A percentile compares a stretch with the other conserved stretches of the same genome.
These are phyloP conservation scores for Hedya salicella DNA, from an alignment of 2,888 invertebrate genomes.

Conservation along the genomic window DNA sequence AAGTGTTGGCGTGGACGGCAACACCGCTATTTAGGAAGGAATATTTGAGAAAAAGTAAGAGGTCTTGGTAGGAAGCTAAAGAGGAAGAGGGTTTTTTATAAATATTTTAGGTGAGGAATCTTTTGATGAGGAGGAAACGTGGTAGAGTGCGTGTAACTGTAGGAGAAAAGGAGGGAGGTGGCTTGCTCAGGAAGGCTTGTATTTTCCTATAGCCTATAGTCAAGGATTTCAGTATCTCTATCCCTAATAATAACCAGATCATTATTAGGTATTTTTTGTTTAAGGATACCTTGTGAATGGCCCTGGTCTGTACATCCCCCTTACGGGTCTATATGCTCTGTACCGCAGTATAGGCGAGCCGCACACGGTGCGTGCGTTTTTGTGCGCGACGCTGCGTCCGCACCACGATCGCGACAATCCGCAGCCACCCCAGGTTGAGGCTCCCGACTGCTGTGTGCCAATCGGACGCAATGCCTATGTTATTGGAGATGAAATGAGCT, in stretches of 20 bases:
- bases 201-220: too few relatives aligned
- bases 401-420: slow-evolving; percentile 55
- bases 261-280: not conserved
- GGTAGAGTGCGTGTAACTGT: too few relatives aligned
- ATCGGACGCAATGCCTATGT: slow-evolving; percentile 68
- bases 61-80: too few relatives aligned
- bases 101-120: too few relatives aligned
- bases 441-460: slow-evolving; percentile 54
- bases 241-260: not conserved
- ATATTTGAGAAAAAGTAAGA: too few relatives aligned
- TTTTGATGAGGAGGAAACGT: too few relatives aligned
- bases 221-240: too few relatives aligned
- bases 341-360: slow-evolving; percentile 78
- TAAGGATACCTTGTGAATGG: slow-evolving; percentile 66
- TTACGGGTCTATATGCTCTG: slow-evolving; percentile 73
- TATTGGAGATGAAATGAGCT: slow-evolving; percentile 69
- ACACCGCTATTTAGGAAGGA: too few relatives aligned
- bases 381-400: slow-evolving; percentile 64
- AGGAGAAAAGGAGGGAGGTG: too few relatives aligned
- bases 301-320: slow-evolving; percentile 70
- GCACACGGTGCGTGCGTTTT: slow-evolving; percentile 70
- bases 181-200: too few relatives aligned
- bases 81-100: too few relatives aligned
- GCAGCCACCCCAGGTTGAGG: slow-evolving; percentile 56
- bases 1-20: too few relatives aligned